A percentile compares a stretch with the other conserved stretches of the same genome.
Conservation (phyloP, 2,888 invertebrate species). For the Eupithecia subumbrata region DNA sequence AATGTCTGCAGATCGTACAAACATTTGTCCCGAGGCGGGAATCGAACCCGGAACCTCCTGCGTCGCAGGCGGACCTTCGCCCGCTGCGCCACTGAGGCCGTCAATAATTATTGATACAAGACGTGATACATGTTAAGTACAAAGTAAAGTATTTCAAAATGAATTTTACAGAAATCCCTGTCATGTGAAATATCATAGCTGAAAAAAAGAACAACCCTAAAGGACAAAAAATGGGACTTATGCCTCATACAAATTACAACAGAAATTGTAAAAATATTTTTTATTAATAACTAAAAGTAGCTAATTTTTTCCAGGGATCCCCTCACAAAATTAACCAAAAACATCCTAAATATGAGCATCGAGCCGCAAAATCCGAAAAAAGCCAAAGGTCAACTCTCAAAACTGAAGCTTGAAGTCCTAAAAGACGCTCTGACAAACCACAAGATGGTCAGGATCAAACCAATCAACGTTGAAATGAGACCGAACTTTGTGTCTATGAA, state of each 20-base stretch:
- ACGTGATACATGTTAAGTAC: too few species aligned
- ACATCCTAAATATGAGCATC: conserved; percentile 80
- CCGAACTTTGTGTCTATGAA: conserved; percentile 69
- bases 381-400: conserved; percentile 59
- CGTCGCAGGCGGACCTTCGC: too few species aligned
- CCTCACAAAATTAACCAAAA: conserved; percentile 77
- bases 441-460: conserved; percentile 80
- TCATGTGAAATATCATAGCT: too few species aligned
- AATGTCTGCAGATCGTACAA: too few species aligned
- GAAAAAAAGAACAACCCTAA: neutral
- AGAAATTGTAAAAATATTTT: neutral
- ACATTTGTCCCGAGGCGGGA: too few species aligned
- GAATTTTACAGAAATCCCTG: too few species aligned
- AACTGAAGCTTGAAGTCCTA: conserved; percentile 80
- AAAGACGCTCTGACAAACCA: conserved; percentile 79
- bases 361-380: conserved; percentile 62
- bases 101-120: too few species aligned
- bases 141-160: too few species aligned
- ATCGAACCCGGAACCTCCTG: too few species aligned
- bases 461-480: conserved; percentile 74
- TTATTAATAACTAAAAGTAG: too few species aligned
- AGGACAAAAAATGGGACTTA: neutral
- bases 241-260: neutral
- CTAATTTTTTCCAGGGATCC: conserved; percentile 64
- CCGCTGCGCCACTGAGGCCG: too few species aligned